Evolutionary conservation across 2,888 invertebrate species (phyloP).

Genomic region (Ashinkailepas kermadecensis): DNA sequence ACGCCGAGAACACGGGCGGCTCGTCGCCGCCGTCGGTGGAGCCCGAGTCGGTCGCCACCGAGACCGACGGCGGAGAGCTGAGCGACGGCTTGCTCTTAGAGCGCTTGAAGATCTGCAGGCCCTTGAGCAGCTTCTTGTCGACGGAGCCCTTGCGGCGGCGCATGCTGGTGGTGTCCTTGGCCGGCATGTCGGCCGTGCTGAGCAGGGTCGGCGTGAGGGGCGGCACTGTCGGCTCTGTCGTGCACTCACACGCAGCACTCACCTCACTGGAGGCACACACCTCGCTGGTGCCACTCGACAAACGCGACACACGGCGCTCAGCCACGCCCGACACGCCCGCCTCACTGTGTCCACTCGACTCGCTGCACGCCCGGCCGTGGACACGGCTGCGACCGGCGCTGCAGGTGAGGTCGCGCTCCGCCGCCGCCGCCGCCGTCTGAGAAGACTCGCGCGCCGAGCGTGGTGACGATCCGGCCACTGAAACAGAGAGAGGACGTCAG

Average conservation of each 20-base stretch:
- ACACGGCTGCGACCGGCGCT: not conserved
- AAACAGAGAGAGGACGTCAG: not conserved
- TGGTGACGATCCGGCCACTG: not conserved
- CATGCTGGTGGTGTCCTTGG: not conserved
- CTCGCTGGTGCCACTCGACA: not conserved
- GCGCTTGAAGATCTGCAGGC: constrained; percentile 19
- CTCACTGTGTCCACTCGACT: not conserved
- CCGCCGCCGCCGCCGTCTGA: not conserved
- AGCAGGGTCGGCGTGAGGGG: not conserved
- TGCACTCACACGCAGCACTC: not conserved
- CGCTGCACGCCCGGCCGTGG: not conserved
- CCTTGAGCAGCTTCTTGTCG: constrained; percentile 3
- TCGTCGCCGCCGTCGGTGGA: not conserved
- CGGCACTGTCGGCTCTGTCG: not conserved
- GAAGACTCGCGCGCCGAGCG: not conserved
- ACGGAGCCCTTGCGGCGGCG: not conserved
- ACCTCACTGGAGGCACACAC: not conserved
- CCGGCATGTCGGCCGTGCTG: not conserved
- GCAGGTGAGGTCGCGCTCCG: not conserved
- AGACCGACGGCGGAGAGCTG: not conserved
- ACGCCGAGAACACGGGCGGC: not conserved
- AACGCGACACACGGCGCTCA: not conserved
- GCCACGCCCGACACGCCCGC: not conserved
- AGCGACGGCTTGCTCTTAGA: constrained; percentile 19
- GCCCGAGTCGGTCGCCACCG: not conserved